These are phyloP conservation scores for Hyaena hyaena DNA, from an alignment of 2,113 vertebrate genomes.

Conservation along the genomic window DNA sequence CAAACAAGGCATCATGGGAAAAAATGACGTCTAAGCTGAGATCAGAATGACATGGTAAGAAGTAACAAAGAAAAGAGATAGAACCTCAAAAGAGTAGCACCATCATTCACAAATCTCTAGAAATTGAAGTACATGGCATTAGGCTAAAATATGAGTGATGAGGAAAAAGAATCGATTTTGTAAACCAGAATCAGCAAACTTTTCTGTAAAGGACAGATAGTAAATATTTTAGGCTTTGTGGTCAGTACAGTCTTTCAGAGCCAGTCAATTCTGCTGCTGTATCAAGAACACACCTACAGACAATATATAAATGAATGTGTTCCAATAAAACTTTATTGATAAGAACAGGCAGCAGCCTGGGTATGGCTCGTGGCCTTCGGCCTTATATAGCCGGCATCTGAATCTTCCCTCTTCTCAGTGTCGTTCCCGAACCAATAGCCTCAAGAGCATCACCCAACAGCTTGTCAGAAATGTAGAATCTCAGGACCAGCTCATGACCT, in stretches of 20 bases:
- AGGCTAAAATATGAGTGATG: background rate
- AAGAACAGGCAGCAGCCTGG: background rate
- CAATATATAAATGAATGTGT: background rate
- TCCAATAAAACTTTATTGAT: conserved; percentile 50
- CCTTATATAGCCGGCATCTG: background rate
- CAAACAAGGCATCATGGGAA: background rate
- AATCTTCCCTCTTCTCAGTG: background rate
- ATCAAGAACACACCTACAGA: background rate
- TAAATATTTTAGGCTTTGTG: background rate
- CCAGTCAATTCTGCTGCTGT: background rate
- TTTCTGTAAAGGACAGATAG: background rate
- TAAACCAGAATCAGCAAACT: background rate
- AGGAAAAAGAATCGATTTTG: background rate
- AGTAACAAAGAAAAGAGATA: background rate
- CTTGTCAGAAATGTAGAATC: background rate
- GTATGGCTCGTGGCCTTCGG: background rate
- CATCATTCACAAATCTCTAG: background rate
- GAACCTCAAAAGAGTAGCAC: background rate
- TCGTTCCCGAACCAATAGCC: background rate
- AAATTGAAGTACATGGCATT: background rate
- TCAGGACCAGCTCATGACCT: background rate
- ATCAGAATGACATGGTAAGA: background rate
- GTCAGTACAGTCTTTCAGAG: background rate
- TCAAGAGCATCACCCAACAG: background rate
- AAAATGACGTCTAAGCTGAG: background rate